A percentile compares a stretch with the other conserved stretches of the same genome.
phyloP scores from a whole-genome alignment of 1,140 invertebrate species.

The Zaprionus kolodkinae region DNA sequence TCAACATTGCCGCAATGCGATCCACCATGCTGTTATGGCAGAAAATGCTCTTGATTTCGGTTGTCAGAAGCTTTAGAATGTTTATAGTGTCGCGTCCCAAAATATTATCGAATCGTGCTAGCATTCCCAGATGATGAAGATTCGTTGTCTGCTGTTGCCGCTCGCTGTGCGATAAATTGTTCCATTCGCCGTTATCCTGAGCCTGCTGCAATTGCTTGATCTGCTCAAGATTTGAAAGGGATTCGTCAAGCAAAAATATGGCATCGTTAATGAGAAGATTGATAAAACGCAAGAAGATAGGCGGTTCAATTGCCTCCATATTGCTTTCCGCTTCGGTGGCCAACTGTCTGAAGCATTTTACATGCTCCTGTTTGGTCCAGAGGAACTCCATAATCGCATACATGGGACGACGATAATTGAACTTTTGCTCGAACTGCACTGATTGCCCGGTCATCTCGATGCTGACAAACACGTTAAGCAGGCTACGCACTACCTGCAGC shows the following conservation, averaged over 20 bases:
- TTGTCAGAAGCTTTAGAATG: slow-evolving; percentile 92
- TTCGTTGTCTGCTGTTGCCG: slow-evolving; percentile 90
- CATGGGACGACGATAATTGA: slow-evolving; percentile 98
- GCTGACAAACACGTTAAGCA: slow-evolving; percentile 96
- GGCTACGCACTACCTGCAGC: slow-evolving; percentile 88
- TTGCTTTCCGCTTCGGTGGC: slow-evolving; percentile 92
- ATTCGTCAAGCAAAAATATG: slow-evolving; percentile 95
- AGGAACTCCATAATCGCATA: slow-evolving; percentile 96
- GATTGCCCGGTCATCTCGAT: slow-evolving; percentile 99
- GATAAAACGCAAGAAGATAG: slow-evolving; percentile 96
- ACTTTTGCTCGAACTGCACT: slow-evolving; percentile 98
- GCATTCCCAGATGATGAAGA: slow-evolving; percentile 91
- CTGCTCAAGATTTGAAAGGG: slow-evolving; percentile 93
- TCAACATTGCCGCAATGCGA: slow-evolving; percentile 96
- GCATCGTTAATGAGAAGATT: slow-evolving; percentile 98
- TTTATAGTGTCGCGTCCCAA: slow-evolving; percentile 95
- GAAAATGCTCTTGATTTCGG: slow-evolving; percentile 94
- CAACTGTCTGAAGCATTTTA: slow-evolving; percentile 90
- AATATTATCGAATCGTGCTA: slow-evolving; percentile 96
- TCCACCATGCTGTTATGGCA: slow-evolving; percentile 96
- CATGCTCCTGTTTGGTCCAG: slow-evolving; percentile 92
- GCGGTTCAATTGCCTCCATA: slow-evolving; percentile 95
- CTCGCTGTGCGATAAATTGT: slow-evolving; percentile 88
- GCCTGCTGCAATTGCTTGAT: slow-evolving; percentile 90
- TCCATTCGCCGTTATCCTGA: slow-evolving; percentile 91